Conservation (phyloP, 1,140 invertebrate genomes). For the Physella acuta region DNA sequence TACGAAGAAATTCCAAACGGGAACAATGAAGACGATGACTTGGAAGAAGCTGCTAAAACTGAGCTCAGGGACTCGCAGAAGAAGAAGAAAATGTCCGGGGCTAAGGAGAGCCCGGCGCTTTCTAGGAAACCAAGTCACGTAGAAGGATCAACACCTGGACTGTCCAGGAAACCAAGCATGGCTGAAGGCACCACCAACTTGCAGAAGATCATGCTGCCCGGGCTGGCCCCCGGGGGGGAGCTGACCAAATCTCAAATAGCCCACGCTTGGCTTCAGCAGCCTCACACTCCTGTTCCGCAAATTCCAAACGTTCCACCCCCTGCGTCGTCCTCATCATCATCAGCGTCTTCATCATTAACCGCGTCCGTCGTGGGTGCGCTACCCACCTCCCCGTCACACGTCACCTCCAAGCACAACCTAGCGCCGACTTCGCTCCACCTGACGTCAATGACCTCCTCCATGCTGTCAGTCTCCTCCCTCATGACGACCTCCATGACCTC, state of each 20-base stretch:
- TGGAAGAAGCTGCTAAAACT: background rate
- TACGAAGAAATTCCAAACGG: constrained; percentile 53
- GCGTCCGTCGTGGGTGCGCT: background rate
- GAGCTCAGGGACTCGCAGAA: background rate
- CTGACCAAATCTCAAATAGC: constrained; percentile 9
- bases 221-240: background rate
- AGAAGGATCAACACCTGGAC: background rate
- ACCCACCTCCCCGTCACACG: constrained; percentile 8
- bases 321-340: background rate
- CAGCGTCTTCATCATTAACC: background rate
- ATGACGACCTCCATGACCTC: constrained; percentile 29
- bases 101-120: background rate
- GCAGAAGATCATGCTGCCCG: background rate
- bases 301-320: too few species aligned
- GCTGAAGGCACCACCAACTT: background rate
- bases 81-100: constrained; percentile 11
- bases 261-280: constrained; percentile 15
- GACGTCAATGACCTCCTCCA: constrained; percentile 23
- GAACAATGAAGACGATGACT: constrained; percentile 32
- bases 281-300: background rate
- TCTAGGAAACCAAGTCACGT: background rate
- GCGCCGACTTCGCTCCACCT: background rate
- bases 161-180: background rate
- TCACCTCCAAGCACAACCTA: background rate
- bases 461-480: constrained; percentile 6